A percentile compares a stretch with the other conserved stretches of the same genome.
Evolutionary conservation across 2,888 invertebrate species (phyloP).

Genomic region (Noctuana brunneofusca): DNA sequence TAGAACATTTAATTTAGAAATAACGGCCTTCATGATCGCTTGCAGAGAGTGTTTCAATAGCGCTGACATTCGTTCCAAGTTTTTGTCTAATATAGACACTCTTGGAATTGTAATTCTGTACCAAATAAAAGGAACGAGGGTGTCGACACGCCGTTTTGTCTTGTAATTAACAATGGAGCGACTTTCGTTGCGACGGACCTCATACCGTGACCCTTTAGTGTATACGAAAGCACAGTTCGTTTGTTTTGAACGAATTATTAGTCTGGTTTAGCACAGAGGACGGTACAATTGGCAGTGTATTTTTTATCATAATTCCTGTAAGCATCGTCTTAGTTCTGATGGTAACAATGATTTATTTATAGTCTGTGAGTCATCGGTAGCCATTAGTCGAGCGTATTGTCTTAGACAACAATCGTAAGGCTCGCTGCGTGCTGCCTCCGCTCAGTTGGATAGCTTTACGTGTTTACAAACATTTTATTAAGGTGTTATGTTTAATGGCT

Average conservation of each 20-base stretch:
- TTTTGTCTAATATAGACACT: conserved; percentile 66
- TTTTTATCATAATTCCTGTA: conserved; percentile 60
- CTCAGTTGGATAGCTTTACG: conserved; percentile 75
- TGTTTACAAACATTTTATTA: conserved; percentile 83
- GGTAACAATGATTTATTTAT: conserved; percentile 77
- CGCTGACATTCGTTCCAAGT: conserved; percentile 64
- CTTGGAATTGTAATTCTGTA: conserved; percentile 67
- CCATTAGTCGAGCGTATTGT: conserved; percentile 69
- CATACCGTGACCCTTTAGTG: conserved; percentile 71
- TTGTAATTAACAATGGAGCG: conserved; percentile 70
- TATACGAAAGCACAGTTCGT: conserved; percentile 56
- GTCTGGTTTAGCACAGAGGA: conserved; percentile 78
- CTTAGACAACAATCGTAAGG: conserved; percentile 52
- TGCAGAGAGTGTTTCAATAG: conserved; percentile 59
- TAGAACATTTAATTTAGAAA: conserved; percentile 64
- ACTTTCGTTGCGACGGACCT: conserved; percentile 65
- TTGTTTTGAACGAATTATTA: conserved; percentile 81
- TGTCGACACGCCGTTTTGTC: conserved; percentile 79
- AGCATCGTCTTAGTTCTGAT: conserved; percentile 57
- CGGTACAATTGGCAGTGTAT: conserved; percentile 66
- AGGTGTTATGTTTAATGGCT: conserved; percentile 78
- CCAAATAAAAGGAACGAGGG: conserved; percentile 74
- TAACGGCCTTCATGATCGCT: conserved; percentile 71
- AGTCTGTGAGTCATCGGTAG: conserved; percentile 74
- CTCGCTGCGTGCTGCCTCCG: conserved; percentile 49